A percentile compares a stretch with the other conserved stretches of the same genome.
phyloP scores from a whole-genome alignment of 2,797 vertebrate species.

The Chiloscyllium punctatum region DNA sequence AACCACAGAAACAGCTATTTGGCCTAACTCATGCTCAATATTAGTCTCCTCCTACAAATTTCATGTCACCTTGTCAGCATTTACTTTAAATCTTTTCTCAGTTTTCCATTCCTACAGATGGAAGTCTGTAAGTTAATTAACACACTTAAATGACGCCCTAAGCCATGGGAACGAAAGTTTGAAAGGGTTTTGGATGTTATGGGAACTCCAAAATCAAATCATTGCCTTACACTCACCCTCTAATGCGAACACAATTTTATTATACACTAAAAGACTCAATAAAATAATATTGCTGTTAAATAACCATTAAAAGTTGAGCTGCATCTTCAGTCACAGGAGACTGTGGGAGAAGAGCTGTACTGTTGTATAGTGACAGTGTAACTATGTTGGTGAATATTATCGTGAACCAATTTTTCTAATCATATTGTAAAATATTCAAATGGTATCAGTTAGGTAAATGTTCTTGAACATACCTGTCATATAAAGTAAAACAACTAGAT shows the following conservation, averaged over 20 bases:
- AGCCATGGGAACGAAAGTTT: conserved; percentile 2
- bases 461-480: neutral
- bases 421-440: neutral
- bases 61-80: neutral
- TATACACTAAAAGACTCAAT: conserved; percentile 25
- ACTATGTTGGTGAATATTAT: neutral
- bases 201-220: conserved; percentile 9
- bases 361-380: neutral
- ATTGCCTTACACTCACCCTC: neutral
- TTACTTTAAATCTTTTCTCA: neutral
- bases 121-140: neutral
- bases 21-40: neutral
- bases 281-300: conserved; percentile 22
- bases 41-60: neutral
- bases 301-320: conserved; percentile 14
- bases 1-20: neutral
- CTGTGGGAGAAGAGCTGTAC: neutral
- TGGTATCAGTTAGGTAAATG: neutral
- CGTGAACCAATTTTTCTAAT: neutral
- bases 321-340: neutral
- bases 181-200: neutral
- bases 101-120: neutral
- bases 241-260: conserved; percentile 31
- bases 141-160: neutral
- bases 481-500: neutral